A percentile compares a stretch with the other conserved stretches of the same genome.
Conservation (phyloP, 2,797 vertebrate species). For the Onychomys torridus region DNA sequence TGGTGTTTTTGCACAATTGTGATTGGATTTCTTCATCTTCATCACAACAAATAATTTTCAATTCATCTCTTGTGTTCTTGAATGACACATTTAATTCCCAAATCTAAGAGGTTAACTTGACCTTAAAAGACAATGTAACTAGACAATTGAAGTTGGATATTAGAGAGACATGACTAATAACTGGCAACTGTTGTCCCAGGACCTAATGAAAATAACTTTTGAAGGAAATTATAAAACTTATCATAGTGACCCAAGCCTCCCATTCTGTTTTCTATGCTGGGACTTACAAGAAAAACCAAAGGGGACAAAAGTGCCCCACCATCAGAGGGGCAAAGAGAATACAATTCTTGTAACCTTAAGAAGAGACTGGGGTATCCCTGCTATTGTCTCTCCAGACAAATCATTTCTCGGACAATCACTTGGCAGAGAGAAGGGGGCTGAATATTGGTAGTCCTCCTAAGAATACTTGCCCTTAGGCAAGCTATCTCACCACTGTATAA, state of each 20-base stretch:
- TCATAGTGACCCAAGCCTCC: neutral
- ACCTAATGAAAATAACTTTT: neutral
- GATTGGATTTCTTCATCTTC: neutral
- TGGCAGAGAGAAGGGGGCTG: neutral
- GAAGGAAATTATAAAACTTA: neutral
- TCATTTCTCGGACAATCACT: neutral
- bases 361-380: neutral
- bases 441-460: neutral
- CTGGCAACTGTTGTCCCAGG: neutral
- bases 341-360: neutral
- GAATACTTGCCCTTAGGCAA: neutral
- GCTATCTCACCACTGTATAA: neutral
- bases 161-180: neutral
- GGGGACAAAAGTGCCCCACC: neutral
- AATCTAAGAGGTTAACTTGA: neutral
- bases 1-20: neutral
- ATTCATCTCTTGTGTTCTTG: neutral
- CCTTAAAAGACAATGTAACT: neutral
- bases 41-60: neutral
- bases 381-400: neutral
- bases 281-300: neutral
- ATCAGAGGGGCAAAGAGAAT: neutral
- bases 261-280: neutral
- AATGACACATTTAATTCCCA: neutral
- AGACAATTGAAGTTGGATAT: neutral